Evolutionary conservation across 2,113 vertebrate species (phyloP), one percentile per base, ranked within the genome.

Genomic region (Telmatochromis sp.): DNA sequence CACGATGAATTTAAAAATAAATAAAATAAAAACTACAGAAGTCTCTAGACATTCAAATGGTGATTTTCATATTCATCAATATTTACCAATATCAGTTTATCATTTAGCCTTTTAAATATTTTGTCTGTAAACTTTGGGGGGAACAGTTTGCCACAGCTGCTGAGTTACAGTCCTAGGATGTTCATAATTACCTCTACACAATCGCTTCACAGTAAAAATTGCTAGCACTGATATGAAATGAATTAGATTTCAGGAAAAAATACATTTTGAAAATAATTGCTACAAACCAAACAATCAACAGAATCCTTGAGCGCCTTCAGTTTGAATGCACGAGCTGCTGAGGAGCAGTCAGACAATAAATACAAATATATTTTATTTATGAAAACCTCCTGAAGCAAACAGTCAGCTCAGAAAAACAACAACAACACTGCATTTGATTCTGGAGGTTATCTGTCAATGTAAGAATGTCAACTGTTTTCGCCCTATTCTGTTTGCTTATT

Each of bases 381-480:
- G 87, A 91, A 87, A 91, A 89, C 15, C 83, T 91, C 86, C 87
- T 60, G 86, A 87, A 90, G 92, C 90, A 82, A 90, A 89, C 86
- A 83, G 78, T 37, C 13, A 15, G 33, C 63, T 80, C 33, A 9
- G 63, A 37, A 21, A 19, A 60, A 19, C 7, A 37, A 37, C 33
- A 65, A 37, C 4, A 68, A 21, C 63, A 65, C 33, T 65, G 10
- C 10, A 68, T 68, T 37, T 65, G 91, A 89, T 91, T 88, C 45
- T 85, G 89, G 86, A 78, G 9, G 9, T n/a, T 78, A 47, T 58
- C 81, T 83, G 50, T 87, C 82, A 54, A 80, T 7, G 1, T 14
- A 63, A 23, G 28, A 21, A 75, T 3, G 19, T 37, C 13, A 17
- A 47, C 21, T 5, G 10, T 75, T 75, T 75, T 15, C 23, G 4